phyloP scores from a whole-genome alignment of 1,140 invertebrate genomes.

The Aleiodes sp. region DNA sequence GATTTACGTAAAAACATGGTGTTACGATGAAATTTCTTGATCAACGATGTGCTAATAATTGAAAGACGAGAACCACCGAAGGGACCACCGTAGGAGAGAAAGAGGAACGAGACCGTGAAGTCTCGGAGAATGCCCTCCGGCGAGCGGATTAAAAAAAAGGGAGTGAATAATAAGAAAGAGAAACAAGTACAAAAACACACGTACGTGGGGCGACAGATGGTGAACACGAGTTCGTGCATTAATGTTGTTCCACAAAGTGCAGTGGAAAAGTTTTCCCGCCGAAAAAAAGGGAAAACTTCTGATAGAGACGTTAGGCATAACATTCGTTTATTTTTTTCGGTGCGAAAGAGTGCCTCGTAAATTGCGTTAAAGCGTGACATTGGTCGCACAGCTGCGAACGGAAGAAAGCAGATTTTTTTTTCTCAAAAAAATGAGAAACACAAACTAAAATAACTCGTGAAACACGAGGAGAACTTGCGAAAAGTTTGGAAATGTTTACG shows the following conservation, averaged over 20 bases:
- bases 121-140: not conserved
- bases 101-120: conserved; percentile 6
- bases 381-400: not conserved
- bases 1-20: not conserved
- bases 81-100: not conserved
- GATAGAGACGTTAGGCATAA: no score
- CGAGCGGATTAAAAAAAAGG: not conserved
- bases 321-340: no score
- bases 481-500: no score
- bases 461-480: no score
- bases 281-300: no score
- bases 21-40: not conserved
- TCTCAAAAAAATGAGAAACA: no score
- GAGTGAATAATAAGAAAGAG: not conserved
- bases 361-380: not conserved
- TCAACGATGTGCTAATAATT: conserved; percentile 1
- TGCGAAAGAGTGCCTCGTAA: not conserved
- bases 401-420: not conserved
- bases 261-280: conserved; percentile 11
- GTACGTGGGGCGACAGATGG: not conserved
- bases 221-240: not conserved
- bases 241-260: not conserved
- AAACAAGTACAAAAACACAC: not conserved
- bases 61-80: not conserved
- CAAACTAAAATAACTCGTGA: not conserved